Evolutionary conservation across 2,113 vertebrate genomes (phyloP).

Genomic region (Ornithorhynchus anatinus): DNA sequence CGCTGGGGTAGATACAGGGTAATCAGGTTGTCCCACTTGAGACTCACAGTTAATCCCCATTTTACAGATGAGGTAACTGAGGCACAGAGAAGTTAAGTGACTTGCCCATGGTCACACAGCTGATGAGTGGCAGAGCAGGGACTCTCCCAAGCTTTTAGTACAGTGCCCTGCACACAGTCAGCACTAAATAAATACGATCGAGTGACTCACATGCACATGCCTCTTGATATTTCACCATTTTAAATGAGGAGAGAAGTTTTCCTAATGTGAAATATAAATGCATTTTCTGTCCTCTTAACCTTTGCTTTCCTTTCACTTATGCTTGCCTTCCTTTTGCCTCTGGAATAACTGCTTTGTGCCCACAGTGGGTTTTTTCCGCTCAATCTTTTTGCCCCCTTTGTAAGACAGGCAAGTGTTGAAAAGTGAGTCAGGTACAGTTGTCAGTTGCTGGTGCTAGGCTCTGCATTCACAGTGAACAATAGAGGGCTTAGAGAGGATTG

Average conservation of each 20-base stretch:
- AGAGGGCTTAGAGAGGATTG: not conserved
- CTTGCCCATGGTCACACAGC: too few relatives aligned
- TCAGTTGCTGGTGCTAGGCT: not conserved
- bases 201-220: not conserved
- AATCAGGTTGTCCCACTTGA: too few relatives aligned
- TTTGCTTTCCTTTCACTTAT: not conserved
- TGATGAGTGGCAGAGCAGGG: too few relatives aligned
- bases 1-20: too few relatives aligned
- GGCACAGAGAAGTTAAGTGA: too few relatives aligned
- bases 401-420: not conserved
- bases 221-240: not conserved
- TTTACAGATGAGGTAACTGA: too few relatives aligned
- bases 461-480: constrained; percentile 8
- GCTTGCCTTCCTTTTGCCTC: not conserved
- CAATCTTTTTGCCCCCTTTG: not conserved
- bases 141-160: too few relatives aligned
- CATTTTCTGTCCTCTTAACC: not conserved
- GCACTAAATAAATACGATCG: too few relatives aligned
- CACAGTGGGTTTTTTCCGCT: not conserved
- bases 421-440: not conserved
- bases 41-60: too few relatives aligned
- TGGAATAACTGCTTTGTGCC: not conserved
- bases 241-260: not conserved
- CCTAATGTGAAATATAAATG: not conserved
- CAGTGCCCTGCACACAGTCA: too few relatives aligned